A percentile compares a stretch with the other conserved stretches of the same genome.
These are phyloP conservation scores for Cyprinodon brontotheroides DNA, from an alignment of 2,113 vertebrate genomes.

Conservation along the genomic window DNA sequence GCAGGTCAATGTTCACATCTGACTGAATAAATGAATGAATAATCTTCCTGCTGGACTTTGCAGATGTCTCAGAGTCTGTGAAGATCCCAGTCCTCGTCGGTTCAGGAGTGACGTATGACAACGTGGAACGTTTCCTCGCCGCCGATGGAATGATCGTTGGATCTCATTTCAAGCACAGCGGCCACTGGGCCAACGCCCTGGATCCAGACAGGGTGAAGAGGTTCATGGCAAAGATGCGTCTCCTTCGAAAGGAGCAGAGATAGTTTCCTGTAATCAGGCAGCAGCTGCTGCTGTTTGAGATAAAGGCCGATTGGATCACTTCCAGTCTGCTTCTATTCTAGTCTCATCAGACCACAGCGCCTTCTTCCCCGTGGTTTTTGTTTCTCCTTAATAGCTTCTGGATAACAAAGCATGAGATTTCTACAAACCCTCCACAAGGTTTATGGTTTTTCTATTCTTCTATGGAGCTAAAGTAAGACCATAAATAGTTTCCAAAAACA, in stretches of 20 bases:
- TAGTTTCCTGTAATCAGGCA: background rate
- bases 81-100: slow-evolving; percentile 83
- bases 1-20: background rate
- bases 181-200: slow-evolving; percentile 82
- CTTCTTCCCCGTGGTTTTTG: background rate
- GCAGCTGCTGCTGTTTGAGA: background rate
- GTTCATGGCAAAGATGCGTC: slow-evolving; percentile 82
- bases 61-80: slow-evolving; percentile 79
- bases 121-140: slow-evolving; percentile 74
- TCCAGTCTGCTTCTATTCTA: background rate
- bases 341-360: background rate
- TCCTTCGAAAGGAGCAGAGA: slow-evolving; percentile 69
- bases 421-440: too few species aligned
- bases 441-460: too few species aligned
- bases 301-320: background rate
- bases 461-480: too few species aligned
- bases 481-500: too few species aligned
- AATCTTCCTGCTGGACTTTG: slow-evolving; percentile 3
- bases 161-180: slow-evolving; percentile 86
- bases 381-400: too few species aligned
- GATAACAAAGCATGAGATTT: too few species aligned
- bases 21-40: background rate
- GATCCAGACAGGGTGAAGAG: slow-evolving; percentile 78
- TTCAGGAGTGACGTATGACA: slow-evolving; percentile 86
- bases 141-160: slow-evolving; percentile 83